These are phyloP conservation scores for Cyanoramphus novaezelandiae DNA, from an alignment of 2,113 vertebrate genomes.

Conservation along the genomic window DNA sequence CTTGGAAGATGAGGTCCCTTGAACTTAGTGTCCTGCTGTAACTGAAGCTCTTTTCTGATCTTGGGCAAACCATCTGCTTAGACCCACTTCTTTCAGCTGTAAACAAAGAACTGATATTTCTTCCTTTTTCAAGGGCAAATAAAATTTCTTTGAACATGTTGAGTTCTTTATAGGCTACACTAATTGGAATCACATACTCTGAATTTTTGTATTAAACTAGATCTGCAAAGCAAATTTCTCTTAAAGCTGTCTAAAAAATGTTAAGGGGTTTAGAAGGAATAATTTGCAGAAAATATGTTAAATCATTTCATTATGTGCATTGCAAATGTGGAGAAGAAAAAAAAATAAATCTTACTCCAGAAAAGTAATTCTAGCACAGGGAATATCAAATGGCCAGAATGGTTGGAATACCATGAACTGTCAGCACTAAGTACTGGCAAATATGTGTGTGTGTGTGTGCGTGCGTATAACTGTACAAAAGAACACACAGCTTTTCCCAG, in stretches of 20 bases:
- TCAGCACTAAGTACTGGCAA: neutral
- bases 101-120: neutral
- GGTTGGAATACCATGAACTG: rapidly evolving
- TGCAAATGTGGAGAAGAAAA: neutral
- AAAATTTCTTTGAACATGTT: rapidly evolving
- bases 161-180: neutral
- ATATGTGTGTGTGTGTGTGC: neutral
- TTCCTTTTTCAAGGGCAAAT: neutral
- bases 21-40: neutral
- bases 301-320: neutral
- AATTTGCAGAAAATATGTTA: neutral
- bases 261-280: neutral
- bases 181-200: neutral
- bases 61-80: neutral
- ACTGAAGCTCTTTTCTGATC: neutral
- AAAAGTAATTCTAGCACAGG: neutral
- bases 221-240: neutral
- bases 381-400: neutral
- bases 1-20: neutral
- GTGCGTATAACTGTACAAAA: neutral
- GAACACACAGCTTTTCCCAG: neutral
- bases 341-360: neutral
- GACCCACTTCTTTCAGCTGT: neutral
- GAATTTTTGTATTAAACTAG: neutral
- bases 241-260: neutral